Conservation (phyloP, 2,888 invertebrate species). For the Cheilosia pagana region DNA sequence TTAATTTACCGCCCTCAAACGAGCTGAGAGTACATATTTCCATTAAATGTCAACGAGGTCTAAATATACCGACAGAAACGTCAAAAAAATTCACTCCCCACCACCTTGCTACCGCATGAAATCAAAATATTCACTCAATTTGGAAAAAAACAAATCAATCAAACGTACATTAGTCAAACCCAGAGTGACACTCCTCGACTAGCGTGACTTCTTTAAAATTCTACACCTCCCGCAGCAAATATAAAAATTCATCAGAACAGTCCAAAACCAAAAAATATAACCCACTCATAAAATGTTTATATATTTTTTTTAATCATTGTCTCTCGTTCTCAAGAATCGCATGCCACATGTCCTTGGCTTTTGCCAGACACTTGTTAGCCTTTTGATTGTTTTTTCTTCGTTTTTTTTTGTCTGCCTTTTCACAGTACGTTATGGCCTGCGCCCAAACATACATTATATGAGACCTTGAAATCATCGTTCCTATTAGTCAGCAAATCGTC, state of each 20-base stretch:
- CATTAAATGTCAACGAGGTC: no score
- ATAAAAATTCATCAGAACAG: constrained; percentile 31
- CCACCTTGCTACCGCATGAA: no score
- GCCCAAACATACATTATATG: constrained; percentile 3
- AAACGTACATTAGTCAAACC: not conserved
- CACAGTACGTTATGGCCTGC: not conserved
- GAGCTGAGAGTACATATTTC: no score
- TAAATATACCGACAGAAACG: no score
- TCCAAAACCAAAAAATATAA: constrained; percentile 1
- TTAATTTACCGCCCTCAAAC: no score
- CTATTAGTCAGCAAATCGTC: constrained; percentile 66
- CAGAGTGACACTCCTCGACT: constrained; percentile 34
- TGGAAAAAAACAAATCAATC: not conserved
- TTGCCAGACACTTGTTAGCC: constrained; percentile 50
- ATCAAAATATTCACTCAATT: no score
- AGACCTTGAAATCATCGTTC: constrained; percentile 61
- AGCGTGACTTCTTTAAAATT: constrained; percentile 1
- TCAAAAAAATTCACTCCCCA: no score
- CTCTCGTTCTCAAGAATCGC: constrained; percentile 24
- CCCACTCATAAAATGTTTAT: constrained; percentile 18
- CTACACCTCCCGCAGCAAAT: constrained; percentile 13
- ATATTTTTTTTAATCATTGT: constrained; percentile 16
- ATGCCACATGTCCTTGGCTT: constrained; percentile 60
- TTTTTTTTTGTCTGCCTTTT: constrained; percentile 1
- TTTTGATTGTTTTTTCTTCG: constrained; percentile 35